Base-by-base conservation (phyloP, 2,888 invertebrate genomes). In the Balanococcus diminutus region DNA sequence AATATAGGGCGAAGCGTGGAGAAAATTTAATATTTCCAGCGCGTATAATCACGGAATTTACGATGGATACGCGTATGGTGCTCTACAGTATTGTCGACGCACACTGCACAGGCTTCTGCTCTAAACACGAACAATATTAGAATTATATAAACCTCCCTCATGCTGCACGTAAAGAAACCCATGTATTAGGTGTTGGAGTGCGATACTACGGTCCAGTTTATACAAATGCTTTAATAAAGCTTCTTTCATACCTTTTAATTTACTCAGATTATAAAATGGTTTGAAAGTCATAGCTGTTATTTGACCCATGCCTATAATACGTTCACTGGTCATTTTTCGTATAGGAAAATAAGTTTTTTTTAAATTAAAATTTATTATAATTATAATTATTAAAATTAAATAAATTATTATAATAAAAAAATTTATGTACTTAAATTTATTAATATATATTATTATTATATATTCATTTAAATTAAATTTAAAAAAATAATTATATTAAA, bases 11-110 rank as follows among this genome's bases (percentile, higher is more conserved):
- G 72, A 31, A 72, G 31, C 72, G 16, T 72, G 28, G 28, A 31
- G 72, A 72, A 72, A 72, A 72, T 72, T 72, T 72, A 72, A 72
- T 72, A 72, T 72, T 72, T 72, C 72, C 72, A 72, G 31, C 31
- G 31, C 72, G 28, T 56, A 56, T 56, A 31, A 72, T 72, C 31
- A 72, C 72, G 72, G 72, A 72, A 72, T 72, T 72, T 72, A 72
- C 72, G 72, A 72, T n/a, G n/a, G n/a, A n/a, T 72, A 72, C 42
- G 42, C 72, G 25, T 72, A 31, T 72, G 31, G 72, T 14, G 31
- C 31, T 42, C 5, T 42, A 11, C 9, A 9, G 42, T 42, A 28
- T 61, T 46, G 46, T 25, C 61, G 61, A 61, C 36, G 8, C 36
- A n/a, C 16, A 36, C 3, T 36, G 25, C 22, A 19, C 22, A 46